These are phyloP conservation scores for Dolomedes plantarius DNA, from an alignment of 2,888 invertebrate genomes.

Conservation along the genomic window DNA sequence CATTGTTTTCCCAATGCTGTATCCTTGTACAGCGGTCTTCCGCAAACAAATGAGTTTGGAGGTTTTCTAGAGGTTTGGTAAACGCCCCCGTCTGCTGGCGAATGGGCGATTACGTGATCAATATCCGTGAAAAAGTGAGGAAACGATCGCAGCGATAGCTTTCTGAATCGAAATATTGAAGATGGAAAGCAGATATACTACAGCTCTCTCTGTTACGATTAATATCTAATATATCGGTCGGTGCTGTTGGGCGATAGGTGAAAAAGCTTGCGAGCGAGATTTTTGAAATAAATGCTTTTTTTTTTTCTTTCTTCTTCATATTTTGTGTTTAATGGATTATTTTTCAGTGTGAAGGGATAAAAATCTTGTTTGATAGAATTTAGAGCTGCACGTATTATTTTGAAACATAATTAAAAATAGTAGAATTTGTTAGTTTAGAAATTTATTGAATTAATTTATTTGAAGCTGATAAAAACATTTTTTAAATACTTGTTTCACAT, in stretches of 20 bases:
- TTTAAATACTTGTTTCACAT: no score
- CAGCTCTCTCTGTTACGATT: background rate
- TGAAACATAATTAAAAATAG: no score
- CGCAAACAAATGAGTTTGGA: background rate
- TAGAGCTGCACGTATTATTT: no score
- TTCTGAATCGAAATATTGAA: background rate
- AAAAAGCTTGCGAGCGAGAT: background rate
- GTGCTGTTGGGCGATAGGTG: background rate
- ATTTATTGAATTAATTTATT: no score
- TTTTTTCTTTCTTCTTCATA: no score
- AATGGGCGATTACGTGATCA: background rate
- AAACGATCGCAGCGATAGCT: background rate
- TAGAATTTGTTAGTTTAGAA: no score
- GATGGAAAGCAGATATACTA: background rate
- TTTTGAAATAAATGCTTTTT: no score
- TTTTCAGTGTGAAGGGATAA: no score
- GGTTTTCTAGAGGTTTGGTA: background rate
- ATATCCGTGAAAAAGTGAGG: background rate
- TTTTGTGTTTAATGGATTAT: no score
- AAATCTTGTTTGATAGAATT: no score
- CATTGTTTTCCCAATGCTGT: constrained; percentile 9
- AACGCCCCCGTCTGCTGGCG: background rate
- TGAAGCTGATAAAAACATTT: no score
- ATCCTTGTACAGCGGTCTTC: background rate
- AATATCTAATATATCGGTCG: background rate